A percentile compares a stretch with the other conserved stretches of the same genome.
phyloP scores from a whole-genome alignment of 2,797 vertebrate genomes.

The Limosa lapponica region DNA sequence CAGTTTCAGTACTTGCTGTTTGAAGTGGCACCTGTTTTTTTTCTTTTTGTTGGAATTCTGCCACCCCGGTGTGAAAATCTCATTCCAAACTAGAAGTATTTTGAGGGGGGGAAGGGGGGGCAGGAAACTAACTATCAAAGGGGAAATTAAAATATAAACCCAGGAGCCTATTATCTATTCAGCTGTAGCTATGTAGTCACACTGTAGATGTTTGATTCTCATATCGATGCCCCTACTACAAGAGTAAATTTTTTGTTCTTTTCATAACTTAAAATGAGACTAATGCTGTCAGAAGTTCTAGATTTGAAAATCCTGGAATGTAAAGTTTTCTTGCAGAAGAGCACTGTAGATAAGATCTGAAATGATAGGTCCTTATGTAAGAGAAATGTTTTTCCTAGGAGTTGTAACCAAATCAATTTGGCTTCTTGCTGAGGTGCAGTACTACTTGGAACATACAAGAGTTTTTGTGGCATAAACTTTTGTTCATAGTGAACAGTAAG shows the following conservation, averaged over 20 bases:
- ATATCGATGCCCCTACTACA: background rate
- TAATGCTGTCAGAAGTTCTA: background rate
- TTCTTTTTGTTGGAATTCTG: background rate
- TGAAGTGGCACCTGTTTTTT: background rate
- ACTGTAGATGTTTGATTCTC: background rate
- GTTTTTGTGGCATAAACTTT: background rate
- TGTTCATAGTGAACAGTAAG: background rate
- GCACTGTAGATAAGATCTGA: background rate
- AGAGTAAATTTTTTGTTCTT: background rate
- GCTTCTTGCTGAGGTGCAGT: background rate
- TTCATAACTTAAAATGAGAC: background rate
- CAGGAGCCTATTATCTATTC: background rate
- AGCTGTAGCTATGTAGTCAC: background rate
- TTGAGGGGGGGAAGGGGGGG: fast-evolving
- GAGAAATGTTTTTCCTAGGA: background rate
- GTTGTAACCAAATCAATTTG: background rate
- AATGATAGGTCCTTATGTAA: background rate
- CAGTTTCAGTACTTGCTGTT: background rate
- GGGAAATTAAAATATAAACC: background rate
- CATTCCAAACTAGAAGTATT: background rate
- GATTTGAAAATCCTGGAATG: background rate
- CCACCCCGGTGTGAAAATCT: background rate
- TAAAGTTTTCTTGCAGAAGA: background rate
- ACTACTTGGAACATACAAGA: background rate
- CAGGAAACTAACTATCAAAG: background rate